Evolutionary conservation across 2,113 vertebrate genomes (phyloP), one percentile per base, ranked within the genome.

Genomic region (Lophotis ruficrista): DNA sequence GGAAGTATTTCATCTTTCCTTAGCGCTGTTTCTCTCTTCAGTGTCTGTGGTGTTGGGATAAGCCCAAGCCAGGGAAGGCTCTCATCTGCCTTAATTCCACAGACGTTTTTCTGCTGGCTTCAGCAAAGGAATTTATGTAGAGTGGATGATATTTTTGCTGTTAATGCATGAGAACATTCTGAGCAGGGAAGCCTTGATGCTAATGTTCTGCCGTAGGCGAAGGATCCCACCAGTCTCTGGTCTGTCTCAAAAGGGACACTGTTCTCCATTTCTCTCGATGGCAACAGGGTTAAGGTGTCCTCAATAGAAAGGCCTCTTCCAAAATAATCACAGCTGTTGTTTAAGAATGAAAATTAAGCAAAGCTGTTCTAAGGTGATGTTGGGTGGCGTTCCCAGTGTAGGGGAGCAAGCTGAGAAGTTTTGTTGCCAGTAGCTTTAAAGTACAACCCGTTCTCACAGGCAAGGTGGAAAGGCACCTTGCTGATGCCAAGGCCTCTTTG

Each of bases 1-100:
- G 95, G 95, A 96, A 97, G 93, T 87, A 64, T 97, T 97, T 95
- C 91, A 96, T 96, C 89, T 93, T 81, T 53, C 65, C 72, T 65
- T 61, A 94, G 91, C 81, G 94, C 96, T 96, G 94, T 89, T 96
- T 96, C 94, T 95, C 89, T 97, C 93, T n/a, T 96, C 35, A 95
- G 89, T 57, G 45, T 51, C 77, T 94, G 93, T 95, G 91, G 84
- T 72, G 94, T 95, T 97, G 96, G 96, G 96, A 68, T 69, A 30
- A 91, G 38, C 93, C 95, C 96, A 96, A 95, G 81, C 0, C 0
- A 96, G 69, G 77, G 73, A 94, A 96, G 61, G 81, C 89, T 95
- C 91, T 96, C 93, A 93, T 97, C 96, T 93, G 94, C 95, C 70
- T 96, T 85, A 82, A 91, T 96, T 96, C 94, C 65, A 7, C 87